Percentiles rank a stretch among this genome's conserved stretches.
Evolutionary conservation across 1,140 invertebrate species (phyloP).

Genomic region (Tetraneura akinire): DNA sequence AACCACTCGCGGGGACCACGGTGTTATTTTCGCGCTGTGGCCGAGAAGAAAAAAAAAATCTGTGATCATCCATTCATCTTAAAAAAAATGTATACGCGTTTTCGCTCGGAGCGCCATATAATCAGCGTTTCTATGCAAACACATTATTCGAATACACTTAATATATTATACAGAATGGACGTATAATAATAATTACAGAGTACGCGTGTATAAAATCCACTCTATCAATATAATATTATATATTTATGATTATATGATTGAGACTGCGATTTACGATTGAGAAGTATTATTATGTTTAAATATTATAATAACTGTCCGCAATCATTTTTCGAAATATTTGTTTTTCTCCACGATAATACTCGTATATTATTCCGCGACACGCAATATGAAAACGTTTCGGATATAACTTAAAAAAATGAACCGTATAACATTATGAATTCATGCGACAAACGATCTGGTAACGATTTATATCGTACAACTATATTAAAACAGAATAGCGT

Average conservation of each 20-base stretch:
- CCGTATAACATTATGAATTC: no score
- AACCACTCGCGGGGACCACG: neutral
- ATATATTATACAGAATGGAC: no score
- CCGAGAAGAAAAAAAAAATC: conserved; percentile 9
- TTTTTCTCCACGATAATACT: neutral
- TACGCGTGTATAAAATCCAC: neutral
- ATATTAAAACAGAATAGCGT: no score
- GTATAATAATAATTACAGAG: conserved; percentile 34
- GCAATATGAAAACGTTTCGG: no score
- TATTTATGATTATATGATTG: no score
- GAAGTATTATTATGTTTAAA: neutral
- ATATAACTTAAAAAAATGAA: no score
- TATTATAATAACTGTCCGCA: neutral
- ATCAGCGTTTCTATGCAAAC: conserved; percentile 39
- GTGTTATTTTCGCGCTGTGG: conserved; percentile 22
- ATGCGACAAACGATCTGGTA: no score
- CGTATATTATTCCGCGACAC: no score
- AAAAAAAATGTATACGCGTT: conserved; percentile 12
- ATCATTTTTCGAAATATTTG: neutral
- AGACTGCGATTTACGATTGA: neutral
- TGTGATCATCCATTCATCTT: conserved; percentile 1
- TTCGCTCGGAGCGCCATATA: conserved; percentile 31
- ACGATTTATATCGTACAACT: no score
- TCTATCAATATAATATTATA: conserved; percentile 4
- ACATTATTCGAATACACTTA: conserved; percentile 12